These are phyloP conservation scores for Pristionchus entomophagus DNA, from an alignment of 2,888 invertebrate species.

Conservation along the genomic window DNA sequence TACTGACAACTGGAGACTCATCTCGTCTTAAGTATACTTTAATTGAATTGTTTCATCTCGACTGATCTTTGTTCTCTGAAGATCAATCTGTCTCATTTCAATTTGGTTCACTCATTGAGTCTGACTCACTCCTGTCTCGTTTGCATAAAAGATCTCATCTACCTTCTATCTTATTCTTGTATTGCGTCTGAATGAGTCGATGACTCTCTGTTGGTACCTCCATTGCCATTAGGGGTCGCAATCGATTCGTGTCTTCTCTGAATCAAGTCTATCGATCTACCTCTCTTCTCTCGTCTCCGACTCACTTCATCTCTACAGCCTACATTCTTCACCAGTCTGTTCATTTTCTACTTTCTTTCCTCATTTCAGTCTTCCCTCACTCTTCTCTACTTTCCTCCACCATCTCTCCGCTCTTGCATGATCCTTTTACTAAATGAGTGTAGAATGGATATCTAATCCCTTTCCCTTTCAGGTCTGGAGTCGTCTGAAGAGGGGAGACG, in stretches of 20 bases:
- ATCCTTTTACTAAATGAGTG: not conserved
- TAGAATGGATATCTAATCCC: not conserved
- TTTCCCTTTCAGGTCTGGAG: not conserved
- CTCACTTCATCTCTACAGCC: slow-evolving; percentile 1
- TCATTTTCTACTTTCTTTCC: not conserved
- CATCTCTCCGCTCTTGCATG: not conserved
- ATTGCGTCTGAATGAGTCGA: slow-evolving; percentile 39
- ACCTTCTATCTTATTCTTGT: slow-evolving; percentile 22
- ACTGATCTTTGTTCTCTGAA: not conserved
- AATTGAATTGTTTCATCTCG: slow-evolving; percentile 15
- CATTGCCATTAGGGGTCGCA: slow-evolving; percentile 1
- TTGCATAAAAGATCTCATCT: slow-evolving; percentile 48
- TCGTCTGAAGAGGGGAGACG: not conserved
- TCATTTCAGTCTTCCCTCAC: not conserved
- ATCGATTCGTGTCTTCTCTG: not conserved
- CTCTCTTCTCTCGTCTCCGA: slow-evolving; percentile 25
- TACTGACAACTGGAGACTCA: not conserved
- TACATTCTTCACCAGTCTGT: not conserved
- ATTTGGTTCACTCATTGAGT: slow-evolving; percentile 39
- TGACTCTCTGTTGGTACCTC: slow-evolving; percentile 18
- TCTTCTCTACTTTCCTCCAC: not conserved
- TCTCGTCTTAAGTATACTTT: not conserved
- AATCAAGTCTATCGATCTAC: not conserved
- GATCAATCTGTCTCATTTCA: slow-evolving; percentile 5
- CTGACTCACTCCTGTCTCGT: slow-evolving; percentile 26